phyloP scores from a whole-genome alignment of 2,888 invertebrate genomes.

The Caradrina kadenii region DNA sequence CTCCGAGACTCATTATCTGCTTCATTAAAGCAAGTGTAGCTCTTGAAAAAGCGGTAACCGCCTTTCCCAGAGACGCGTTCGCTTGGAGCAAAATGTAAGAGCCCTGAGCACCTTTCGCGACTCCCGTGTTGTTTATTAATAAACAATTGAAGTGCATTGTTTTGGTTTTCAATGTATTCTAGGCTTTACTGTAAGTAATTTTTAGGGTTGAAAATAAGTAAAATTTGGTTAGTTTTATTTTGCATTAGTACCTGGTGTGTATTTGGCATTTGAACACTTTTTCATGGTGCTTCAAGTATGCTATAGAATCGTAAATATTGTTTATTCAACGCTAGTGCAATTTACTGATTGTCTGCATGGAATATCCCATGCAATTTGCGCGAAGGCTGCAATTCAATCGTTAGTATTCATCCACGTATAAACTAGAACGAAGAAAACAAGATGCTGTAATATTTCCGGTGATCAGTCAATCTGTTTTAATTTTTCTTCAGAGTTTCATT shows the following conservation, averaged over 20 bases:
- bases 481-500: constrained; percentile 17
- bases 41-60: constrained; percentile 72
- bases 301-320: neutral
- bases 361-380: constrained; percentile 29
- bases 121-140: constrained; percentile 43
- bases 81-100: constrained; percentile 43
- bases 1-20: constrained; percentile 82
- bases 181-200: constrained; percentile 28
- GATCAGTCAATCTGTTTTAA: constrained; percentile 27
- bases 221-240: neutral
- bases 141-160: constrained; percentile 47
- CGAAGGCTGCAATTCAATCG: constrained; percentile 19
- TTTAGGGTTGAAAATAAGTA: constrained; percentile 23
- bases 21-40: constrained; percentile 84
- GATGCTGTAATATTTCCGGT: constrained; percentile 57
- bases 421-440: constrained; percentile 63
- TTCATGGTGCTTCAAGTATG: neutral
- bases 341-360: constrained; percentile 1
- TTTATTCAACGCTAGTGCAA: neutral
- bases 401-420: constrained; percentile 47
- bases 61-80: constrained; percentile 60
- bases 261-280: constrained; percentile 1
- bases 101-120: constrained; percentile 33
- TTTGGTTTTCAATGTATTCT: constrained; percentile 30
- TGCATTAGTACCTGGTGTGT: neutral